Percentiles rank a stretch among this genome's conserved stretches.
Evolutionary conservation across 2,888 invertebrate species (phyloP).

Genomic region (Encarsia formosa): DNA sequence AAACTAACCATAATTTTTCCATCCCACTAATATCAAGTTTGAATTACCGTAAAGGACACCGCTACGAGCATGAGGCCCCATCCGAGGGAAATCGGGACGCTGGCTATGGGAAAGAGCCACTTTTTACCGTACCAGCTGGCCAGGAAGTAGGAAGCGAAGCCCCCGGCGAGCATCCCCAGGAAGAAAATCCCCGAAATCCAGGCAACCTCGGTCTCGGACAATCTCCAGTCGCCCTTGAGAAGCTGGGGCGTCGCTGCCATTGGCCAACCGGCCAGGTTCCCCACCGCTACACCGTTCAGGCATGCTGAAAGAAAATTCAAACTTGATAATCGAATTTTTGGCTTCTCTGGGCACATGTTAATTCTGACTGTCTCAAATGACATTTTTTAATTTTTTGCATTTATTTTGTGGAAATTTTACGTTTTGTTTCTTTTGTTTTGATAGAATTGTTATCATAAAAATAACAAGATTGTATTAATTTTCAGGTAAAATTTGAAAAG

Average conservation of each 20-base stretch:
- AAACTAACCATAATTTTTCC: not conserved
- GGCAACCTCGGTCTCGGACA: constrained; percentile 22
- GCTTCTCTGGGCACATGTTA: too few relatives aligned
- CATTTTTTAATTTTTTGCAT: too few relatives aligned
- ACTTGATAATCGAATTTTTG: too few relatives aligned
- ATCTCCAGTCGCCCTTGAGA: constrained; percentile 3
- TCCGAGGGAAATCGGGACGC: constrained; percentile 7
- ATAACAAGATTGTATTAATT: too few relatives aligned
- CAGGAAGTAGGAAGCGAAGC: constrained; percentile 14
- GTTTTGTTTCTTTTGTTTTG: too few relatives aligned
- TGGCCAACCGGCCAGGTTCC: constrained; percentile 25
- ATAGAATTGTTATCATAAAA: too few relatives aligned
- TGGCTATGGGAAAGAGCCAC: constrained; percentile 11
- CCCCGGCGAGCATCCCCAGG: constrained; percentile 22
- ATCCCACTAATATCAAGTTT: not conserved
- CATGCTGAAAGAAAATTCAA: constrained; percentile 23
- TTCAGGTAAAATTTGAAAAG: too few relatives aligned
- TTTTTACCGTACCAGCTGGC: constrained; percentile 18
- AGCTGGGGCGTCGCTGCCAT: constrained; percentile 26
- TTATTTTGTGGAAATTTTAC: too few relatives aligned
- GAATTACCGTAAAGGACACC: constrained; percentile 21
- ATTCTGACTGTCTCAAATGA: too few relatives aligned
- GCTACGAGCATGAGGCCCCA: constrained; percentile 22
- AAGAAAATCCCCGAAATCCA: constrained; percentile 25
- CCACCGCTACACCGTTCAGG: constrained; percentile 22